Evolutionary conservation across 2,888 invertebrate genomes (phyloP).

Genomic region (Achlya flavicornis): DNA sequence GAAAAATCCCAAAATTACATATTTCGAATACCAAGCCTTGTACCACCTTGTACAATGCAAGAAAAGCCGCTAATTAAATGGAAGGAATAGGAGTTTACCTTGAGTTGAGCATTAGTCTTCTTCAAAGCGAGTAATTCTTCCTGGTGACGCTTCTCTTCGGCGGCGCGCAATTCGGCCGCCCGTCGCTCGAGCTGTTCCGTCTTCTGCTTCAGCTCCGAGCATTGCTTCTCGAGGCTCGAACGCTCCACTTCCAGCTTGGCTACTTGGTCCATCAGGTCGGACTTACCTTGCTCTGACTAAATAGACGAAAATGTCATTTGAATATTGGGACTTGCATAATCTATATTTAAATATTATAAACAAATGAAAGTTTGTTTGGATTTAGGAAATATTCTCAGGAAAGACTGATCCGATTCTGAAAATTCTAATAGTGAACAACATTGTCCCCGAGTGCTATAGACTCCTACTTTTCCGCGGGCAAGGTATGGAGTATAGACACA

Average conservation of each 20-base stretch:
- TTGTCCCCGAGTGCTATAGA: no score
- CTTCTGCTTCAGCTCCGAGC: slow-evolving; percentile 82
- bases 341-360: no score
- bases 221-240: slow-evolving; percentile 85
- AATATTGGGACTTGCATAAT: background rate
- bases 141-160: slow-evolving; percentile 95
- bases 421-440: no score
- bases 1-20: no score
- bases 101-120: slow-evolving; percentile 96
- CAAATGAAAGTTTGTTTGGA: no score
- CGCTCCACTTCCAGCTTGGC: slow-evolving; percentile 88
- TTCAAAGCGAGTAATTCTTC: slow-evolving; percentile 96
- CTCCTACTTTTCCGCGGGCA: no score
- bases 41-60: no score
- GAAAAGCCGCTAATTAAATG: no score
- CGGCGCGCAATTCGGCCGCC: slow-evolving; percentile 91
- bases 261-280: slow-evolving; percentile 90
- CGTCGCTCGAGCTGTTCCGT: slow-evolving; percentile 93
- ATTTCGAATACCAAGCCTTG: no score
- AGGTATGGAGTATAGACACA: slow-evolving; percentile 45
- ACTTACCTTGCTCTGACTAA: slow-evolving; percentile 94
- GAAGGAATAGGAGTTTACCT: slow-evolving; percentile 78
- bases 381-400: no score
- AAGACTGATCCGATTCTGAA: no score
- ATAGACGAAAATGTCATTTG: slow-evolving; percentile 12